Percentiles rank a stretch among this genome's conserved stretches.
These are phyloP conservation scores for Malthinus seriepunctatus DNA, from an alignment of 2,888 invertebrate genomes.

Conservation along the genomic window DNA sequence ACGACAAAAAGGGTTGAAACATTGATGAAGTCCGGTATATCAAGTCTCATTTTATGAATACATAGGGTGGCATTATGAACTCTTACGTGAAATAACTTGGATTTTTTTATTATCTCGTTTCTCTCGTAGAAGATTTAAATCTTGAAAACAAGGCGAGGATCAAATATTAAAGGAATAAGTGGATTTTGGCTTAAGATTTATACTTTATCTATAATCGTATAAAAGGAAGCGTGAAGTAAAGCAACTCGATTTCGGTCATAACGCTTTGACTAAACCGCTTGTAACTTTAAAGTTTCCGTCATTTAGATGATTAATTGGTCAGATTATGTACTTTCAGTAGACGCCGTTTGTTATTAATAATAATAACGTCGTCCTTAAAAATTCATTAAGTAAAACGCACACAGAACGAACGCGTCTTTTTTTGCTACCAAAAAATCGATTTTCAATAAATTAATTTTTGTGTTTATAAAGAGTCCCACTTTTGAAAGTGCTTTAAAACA, in stretches of 20 bases:
- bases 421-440: no score
- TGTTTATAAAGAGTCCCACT: no score
- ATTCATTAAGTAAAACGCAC: no score
- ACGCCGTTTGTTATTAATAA: not conserved
- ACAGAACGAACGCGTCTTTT: no score
- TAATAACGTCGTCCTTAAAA: not conserved
- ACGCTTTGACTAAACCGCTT: no score
- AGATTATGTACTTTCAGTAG: not conserved
- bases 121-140: not conserved
- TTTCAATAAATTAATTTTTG: no score
- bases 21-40: conserved; percentile 25
- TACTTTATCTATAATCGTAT: not conserved
- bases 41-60: conserved; percentile 28
- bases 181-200: no score
- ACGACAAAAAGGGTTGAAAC: conserved; percentile 13
- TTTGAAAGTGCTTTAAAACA: no score
- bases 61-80: conserved; percentile 20
- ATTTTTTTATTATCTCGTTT: conserved; percentile 12
- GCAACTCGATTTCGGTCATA: no score
- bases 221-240: no score
- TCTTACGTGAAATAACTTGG: conserved; percentile 8
- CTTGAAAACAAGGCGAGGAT: not conserved
- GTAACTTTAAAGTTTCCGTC: not conserved
- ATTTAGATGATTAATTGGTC: conserved; percentile 2
- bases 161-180: not conserved